Percentiles rank a stretch among this genome's conserved stretches.
phyloP scores from a whole-genome alignment of 37 sponge, comb jelly and placozoan genomes.

The Corticium candelabrum region DNA sequence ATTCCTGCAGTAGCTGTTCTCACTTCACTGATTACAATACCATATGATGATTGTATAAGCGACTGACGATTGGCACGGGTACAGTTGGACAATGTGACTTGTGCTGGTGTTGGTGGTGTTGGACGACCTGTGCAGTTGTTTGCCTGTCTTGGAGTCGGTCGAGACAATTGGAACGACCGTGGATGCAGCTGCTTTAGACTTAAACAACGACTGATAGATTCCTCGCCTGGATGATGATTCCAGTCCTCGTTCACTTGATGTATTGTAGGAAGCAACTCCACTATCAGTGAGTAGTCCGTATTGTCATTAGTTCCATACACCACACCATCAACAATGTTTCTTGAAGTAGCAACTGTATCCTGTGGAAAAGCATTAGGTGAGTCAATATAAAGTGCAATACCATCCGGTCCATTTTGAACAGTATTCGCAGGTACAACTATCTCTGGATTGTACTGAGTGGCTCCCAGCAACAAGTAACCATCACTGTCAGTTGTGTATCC shows the following conservation, averaged over 20 bases:
- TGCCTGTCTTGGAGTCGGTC: neutral
- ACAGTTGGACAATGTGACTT: no score
- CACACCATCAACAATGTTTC: neutral
- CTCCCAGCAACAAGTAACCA: neutral
- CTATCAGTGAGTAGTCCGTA: neutral
- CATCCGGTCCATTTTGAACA: neutral
- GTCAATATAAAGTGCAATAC: neutral
- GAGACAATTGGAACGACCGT: neutral
- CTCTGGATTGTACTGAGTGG: neutral
- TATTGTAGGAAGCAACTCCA: neutral
- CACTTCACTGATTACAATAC: neutral
- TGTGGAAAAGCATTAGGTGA: neutral
- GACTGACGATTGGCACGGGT: no score
- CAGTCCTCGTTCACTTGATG: neutral
- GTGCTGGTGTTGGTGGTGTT: no score
- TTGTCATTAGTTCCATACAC: neutral
- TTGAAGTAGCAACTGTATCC: neutral
- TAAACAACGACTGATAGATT: neutral
- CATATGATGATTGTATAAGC: no score
- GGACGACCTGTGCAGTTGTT: neutral
- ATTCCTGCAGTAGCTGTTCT: neutral
- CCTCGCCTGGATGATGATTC: neutral
- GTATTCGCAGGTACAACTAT: neutral
- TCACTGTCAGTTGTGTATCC: neutral
- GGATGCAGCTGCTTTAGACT: neutral